Percentiles rank a stretch among this genome's conserved stretches.
phyloP scores from a whole-genome alignment of 2,888 invertebrate species.

The Tuberolachnus salignus region DNA sequence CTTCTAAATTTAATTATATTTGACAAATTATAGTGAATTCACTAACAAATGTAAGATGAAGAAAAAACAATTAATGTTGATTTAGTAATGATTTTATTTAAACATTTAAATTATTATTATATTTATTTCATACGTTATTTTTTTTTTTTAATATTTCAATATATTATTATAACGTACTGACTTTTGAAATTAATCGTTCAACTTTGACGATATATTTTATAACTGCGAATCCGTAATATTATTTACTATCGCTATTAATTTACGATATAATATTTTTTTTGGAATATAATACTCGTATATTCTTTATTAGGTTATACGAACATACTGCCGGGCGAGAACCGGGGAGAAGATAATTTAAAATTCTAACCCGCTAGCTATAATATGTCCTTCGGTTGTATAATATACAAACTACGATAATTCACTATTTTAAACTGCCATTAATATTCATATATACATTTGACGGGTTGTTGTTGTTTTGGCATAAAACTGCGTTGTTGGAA shows the following conservation, averaged over 20 bases:
- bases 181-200: neutral
- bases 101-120: too few species aligned
- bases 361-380: neutral
- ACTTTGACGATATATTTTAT: neutral
- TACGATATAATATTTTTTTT: neutral
- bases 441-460: constrained; percentile 7
- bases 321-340: neutral
- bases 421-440: constrained; percentile 4
- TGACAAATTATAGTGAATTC: too few species aligned
- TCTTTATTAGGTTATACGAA: neutral
- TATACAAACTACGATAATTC: neutral
- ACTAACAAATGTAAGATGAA: too few species aligned
- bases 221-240: neutral
- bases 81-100: too few species aligned
- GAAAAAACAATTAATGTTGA: too few species aligned
- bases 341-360: neutral
- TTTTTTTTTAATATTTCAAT: neutral
- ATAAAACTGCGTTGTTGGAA: constrained; percentile 14
- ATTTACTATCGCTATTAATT: neutral
- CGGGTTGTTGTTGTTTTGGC: constrained; percentile 17
- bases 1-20: too few species aligned
- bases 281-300: too few species aligned
- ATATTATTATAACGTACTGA: too few species aligned
- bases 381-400: neutral
- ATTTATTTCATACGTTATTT: neutral